A percentile compares a stretch with the other conserved stretches of the same genome.
phyloP scores from a whole-genome alignment of 2,888 invertebrate genomes.

The Corythucha ciliata region DNA sequence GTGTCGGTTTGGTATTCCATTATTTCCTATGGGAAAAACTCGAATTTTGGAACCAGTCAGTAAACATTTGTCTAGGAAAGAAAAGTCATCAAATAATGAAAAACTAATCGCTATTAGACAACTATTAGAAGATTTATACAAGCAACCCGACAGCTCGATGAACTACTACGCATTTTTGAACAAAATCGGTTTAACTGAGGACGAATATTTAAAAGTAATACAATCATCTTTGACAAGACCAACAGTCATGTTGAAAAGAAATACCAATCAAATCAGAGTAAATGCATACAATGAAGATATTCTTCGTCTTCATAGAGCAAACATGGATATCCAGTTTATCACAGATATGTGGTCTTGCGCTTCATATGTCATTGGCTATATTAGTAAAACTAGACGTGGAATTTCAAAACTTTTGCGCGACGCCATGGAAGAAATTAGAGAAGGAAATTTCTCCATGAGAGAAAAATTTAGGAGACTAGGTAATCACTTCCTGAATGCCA shows the following conservation, averaged over 20 bases:
- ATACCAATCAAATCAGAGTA: neutral
- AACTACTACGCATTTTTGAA: constrained; percentile 14
- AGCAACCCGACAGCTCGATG: neutral
- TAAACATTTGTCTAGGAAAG: neutral
- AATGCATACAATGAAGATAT: constrained; percentile 4
- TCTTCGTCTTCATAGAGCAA: neutral
- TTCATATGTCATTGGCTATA: constrained; percentile 8
- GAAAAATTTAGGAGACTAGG: constrained; percentile 32
- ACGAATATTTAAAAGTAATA: neutral
- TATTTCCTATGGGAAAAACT: constrained; percentile 5
- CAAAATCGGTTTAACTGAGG: neutral
- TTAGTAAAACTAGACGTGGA: constrained; percentile 8
- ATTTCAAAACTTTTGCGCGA: constrained; percentile 6
- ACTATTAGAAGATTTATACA: neutral
- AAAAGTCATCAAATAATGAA: neutral
- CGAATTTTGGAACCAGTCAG: constrained; percentile 5
- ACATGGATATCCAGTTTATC: constrained; percentile 14
- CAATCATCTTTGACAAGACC: neutral
- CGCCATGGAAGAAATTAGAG: constrained; percentile 13
- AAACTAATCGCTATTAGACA: neutral
- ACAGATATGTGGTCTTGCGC: neutral
- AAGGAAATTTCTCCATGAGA: constrained; percentile 33
- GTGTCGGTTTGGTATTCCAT: constrained; percentile 16
- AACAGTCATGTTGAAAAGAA: constrained; percentile 1
- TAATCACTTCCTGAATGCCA: constrained; percentile 33